These are phyloP conservation scores for Bryconaethiops microstoma DNA, from an alignment of 2,797 vertebrate genomes.

Conservation along the genomic window DNA sequence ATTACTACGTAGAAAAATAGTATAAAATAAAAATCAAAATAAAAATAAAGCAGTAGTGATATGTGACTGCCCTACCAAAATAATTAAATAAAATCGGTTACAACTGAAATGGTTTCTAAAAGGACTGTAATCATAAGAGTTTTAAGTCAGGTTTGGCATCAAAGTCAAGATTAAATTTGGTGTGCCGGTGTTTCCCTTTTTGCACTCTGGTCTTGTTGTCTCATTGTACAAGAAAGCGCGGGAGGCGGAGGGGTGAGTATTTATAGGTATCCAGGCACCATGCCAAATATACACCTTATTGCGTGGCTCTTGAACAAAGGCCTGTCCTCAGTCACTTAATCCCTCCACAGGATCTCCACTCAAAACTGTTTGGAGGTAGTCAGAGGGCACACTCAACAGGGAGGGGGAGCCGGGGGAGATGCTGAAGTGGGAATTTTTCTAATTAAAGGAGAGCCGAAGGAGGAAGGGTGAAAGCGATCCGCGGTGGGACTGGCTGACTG, in stretches of 20 bases:
- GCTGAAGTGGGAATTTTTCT: slow-evolving; percentile 9
- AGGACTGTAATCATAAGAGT: not conserved
- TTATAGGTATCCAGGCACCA: slow-evolving; percentile 68
- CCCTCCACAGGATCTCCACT: not conserved
- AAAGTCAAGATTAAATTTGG: slow-evolving; percentile 15
- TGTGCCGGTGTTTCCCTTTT: no score
- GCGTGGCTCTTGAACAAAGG: slow-evolving; percentile 31
- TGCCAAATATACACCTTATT: slow-evolving; percentile 68
- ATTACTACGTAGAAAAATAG: no score
- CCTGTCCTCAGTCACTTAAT: slow-evolving; percentile 43
- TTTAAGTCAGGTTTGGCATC: not conserved
- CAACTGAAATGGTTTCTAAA: no score
- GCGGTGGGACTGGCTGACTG: not conserved
- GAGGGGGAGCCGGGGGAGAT: not conserved
- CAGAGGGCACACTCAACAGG: not conserved
- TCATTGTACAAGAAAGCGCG: slow-evolving; percentile 61
- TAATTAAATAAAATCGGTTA: no score
- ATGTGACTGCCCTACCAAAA: no score
- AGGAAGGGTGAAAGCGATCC: not conserved
- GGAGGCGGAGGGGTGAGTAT: slow-evolving; percentile 60
- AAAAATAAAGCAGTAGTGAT: no score
- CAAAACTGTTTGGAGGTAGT: not conserved
- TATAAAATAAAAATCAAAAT: no score
- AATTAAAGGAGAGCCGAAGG: slow-evolving; percentile 16
- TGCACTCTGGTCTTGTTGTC: slow-evolving; percentile 50